A percentile compares a stretch with the other conserved stretches of the same genome.
Evolutionary conservation across 2,888 invertebrate genomes (phyloP).

Genomic region (Lithophane leautieri): DNA sequence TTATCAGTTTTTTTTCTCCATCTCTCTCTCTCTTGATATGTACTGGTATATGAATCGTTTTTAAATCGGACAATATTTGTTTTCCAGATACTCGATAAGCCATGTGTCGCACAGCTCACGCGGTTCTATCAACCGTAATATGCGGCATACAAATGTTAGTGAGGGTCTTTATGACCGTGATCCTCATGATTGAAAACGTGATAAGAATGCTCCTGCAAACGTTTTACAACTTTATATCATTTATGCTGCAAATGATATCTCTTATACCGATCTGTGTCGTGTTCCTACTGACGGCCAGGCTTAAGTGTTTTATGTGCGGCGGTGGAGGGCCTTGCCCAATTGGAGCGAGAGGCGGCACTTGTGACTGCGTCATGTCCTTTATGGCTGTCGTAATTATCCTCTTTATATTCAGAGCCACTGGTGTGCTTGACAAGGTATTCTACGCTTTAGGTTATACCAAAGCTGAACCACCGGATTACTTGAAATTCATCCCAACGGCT

Average conservation of each 20-base stretch:
- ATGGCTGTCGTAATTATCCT: slow-evolving; percentile 78
- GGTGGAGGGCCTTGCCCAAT: slow-evolving; percentile 82
- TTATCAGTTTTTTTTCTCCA: neutral
- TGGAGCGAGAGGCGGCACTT: slow-evolving; percentile 77
- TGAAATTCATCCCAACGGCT: slow-evolving; percentile 76
- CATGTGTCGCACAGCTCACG: slow-evolving; percentile 84
- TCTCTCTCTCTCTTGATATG: neutral
- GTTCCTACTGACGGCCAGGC: slow-evolving; percentile 78
- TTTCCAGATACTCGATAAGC: slow-evolving; percentile 69
- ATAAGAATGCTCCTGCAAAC: slow-evolving; percentile 83
- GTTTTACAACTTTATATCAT: slow-evolving; percentile 84
- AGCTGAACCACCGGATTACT: slow-evolving; percentile 61
- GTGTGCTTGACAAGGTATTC: slow-evolving; percentile 82
- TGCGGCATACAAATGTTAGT: slow-evolving; percentile 84
- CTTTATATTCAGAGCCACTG: slow-evolving; percentile 81
- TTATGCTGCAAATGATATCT: slow-evolving; percentile 81
- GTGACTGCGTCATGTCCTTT: slow-evolving; percentile 82
- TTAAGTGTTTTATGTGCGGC: slow-evolving; percentile 83
- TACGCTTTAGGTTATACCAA: slow-evolving; percentile 81
- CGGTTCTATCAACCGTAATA: slow-evolving; percentile 77
- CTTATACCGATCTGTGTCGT: slow-evolving; percentile 83
- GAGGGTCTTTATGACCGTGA: slow-evolving; percentile 83
- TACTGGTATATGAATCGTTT: neutral
- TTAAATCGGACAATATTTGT: neutral
- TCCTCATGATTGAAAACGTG: slow-evolving; percentile 85